Evolutionary conservation across 1,140 invertebrate species (phyloP), one percentile per base, ranked within the genome.

Genomic region (Steinernema khuongi): DNA sequence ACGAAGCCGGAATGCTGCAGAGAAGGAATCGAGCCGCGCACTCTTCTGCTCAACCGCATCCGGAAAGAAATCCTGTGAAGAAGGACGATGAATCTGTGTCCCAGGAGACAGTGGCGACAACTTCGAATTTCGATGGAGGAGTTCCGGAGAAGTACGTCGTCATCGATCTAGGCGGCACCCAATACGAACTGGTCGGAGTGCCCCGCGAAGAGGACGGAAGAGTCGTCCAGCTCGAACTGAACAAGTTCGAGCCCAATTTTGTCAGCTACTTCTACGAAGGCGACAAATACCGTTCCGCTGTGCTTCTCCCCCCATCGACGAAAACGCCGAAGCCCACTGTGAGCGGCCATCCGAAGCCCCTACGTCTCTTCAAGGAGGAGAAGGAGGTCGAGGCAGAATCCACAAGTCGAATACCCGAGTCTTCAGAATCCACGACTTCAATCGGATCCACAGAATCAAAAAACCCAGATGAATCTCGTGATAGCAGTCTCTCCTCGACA

Each of bases 151-250:
- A 60, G 7, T 7, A n/a, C 7, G 11, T 60, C 50, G 26, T n/a
- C 7, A 41, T 60, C 22, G 14, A 60, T 7, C 26, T 17, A 14
- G 50, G 26, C 19, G 50, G 50, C 7, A 26, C 22, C 19, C 14
- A 60, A 14, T 60, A 60, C 50, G 50, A 60, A 60, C 19, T 60
- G 50, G 11, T 60, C 50, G 50, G 50, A 60, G 50, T 60, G 11
- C 50, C 50, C 4, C 14, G 22, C 14, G 50, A 14, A 2, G 26
- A 17, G 19, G 50, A 22, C 4, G 50, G 50, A 17, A 14, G 50
- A 4, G 22, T n/a, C 4, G 19, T 26, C 19, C 7, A 60, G 19
- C 14, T 60, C 50, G 50, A 60, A 2, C 14, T 22, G 11, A 26
- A 60, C 50, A 60, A 60, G 50, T 7, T 4, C 19, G 50, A 60